A percentile compares a stretch with the other conserved stretches of the same genome.
These are phyloP conservation scores for Panthera leo DNA, from an alignment of 2,113 vertebrate genomes.

Conservation along the genomic window DNA sequence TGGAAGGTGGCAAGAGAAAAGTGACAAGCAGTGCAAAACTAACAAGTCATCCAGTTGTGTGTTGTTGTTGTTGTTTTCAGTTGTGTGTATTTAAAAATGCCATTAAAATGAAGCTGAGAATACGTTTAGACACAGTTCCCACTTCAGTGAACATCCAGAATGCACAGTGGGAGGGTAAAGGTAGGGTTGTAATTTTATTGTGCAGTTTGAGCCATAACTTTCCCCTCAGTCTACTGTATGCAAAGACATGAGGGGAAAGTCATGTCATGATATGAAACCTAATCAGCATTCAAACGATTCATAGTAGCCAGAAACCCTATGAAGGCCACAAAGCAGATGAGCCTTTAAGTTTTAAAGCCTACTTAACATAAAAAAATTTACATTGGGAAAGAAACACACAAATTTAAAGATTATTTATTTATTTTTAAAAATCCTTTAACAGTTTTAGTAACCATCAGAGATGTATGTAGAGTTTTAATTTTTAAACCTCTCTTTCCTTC, in stretches of 20 bases:
- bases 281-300: slow-evolving; percentile 27
- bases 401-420: slow-evolving; percentile 6
- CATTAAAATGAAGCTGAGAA: slow-evolving; percentile 48
- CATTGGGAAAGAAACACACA: background rate
- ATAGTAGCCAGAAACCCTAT: background rate
- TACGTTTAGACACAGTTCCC: background rate
- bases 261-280: background rate
- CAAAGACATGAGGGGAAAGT: slow-evolving; percentile 22
- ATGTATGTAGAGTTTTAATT: background rate
- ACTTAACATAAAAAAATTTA: slow-evolving; percentile 34
- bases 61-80: background rate
- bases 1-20: background rate
- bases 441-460: slow-evolving; percentile 20
- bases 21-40: background rate
- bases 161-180: background rate
- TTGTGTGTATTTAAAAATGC: background rate
- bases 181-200: slow-evolving; percentile 34
- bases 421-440: slow-evolving; percentile 4
- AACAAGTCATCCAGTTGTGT: background rate
- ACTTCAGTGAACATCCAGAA: slow-evolving; percentile 24
- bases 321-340: slow-evolving; percentile 11
- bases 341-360: slow-evolving; percentile 12
- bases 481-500: background rate
- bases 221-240: background rate
- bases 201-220: background rate